phyloP scores from a whole-genome alignment of 2,888 invertebrate genomes.

The Drosophila neonasuta region DNA sequence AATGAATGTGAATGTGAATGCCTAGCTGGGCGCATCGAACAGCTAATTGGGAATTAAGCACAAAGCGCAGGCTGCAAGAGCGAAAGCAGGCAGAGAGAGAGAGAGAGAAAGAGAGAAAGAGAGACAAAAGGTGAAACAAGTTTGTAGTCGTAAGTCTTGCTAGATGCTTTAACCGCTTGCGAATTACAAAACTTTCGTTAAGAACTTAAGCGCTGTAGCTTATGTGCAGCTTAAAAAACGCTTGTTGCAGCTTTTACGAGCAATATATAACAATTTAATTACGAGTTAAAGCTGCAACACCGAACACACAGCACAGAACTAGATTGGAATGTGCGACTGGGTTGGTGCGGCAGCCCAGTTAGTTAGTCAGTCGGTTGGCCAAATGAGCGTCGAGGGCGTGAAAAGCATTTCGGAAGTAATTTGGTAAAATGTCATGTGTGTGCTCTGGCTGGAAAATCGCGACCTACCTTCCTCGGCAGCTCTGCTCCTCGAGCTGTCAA shows the following conservation, averaged over 20 bases:
- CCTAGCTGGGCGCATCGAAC: not conserved
- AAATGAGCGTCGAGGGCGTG: slow-evolving; percentile 30
- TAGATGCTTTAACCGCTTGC: slow-evolving; percentile 26
- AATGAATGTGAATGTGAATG: not conserved
- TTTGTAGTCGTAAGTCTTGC: slow-evolving; percentile 16
- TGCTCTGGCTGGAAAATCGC: slow-evolving; percentile 11
- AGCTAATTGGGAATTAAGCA: slow-evolving; percentile 18
- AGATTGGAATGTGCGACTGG: not conserved
- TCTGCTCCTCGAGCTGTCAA: slow-evolving; percentile 50
- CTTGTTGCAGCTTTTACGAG: slow-evolving; percentile 11
- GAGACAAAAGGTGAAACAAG: slow-evolving; percentile 1
- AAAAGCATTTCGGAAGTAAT: slow-evolving; percentile 63
- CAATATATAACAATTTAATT: slow-evolving; percentile 30
- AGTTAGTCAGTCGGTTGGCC: not conserved
- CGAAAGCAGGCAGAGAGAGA: not conserved
- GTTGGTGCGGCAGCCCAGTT: not conserved
- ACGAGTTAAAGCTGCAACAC: slow-evolving; percentile 15
- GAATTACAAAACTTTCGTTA: slow-evolving; percentile 22
- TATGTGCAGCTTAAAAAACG: slow-evolving; percentile 8
- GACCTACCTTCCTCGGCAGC: not conserved
- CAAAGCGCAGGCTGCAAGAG: not conserved
- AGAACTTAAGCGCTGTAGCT: slow-evolving; percentile 5
- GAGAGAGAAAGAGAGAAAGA: slow-evolving; percentile 1
- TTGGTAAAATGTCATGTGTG: slow-evolving; percentile 59
- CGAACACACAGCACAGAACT: not conserved